Evolutionary conservation across 2,797 vertebrate species (phyloP).

Genomic region (Lithobates sylvaticus): DNA sequence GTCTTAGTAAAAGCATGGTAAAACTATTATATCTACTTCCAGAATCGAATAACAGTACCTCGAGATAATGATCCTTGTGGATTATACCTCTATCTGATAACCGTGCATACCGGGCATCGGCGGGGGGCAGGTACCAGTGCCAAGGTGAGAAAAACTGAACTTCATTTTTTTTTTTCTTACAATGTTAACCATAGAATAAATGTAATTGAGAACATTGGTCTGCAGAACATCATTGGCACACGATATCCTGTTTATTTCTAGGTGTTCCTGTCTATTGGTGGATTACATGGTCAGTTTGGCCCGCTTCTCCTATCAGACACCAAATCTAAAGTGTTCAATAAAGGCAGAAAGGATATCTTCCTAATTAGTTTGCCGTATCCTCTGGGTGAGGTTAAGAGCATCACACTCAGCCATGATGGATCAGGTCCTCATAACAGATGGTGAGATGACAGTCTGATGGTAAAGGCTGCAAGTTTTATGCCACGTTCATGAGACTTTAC

Average conservation of each 20-base stretch:
- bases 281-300: constrained; percentile 76
- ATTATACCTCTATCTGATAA: constrained; percentile 80
- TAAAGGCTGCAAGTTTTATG: background rate
- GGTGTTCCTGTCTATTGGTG: constrained; percentile 76
- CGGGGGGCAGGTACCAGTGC: constrained; percentile 79
- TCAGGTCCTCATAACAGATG: constrained; percentile 78
- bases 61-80: constrained; percentile 80
- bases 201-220: background rate
- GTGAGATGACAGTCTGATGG: constrained; percentile 65
- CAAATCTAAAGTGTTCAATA: constrained; percentile 78
- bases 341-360: constrained; percentile 80
- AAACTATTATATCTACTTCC: constrained; percentile 18
- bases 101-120: constrained; percentile 81
- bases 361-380: constrained; percentile 77
- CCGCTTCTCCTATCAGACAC: constrained; percentile 74
- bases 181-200: no score
- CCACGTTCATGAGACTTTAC: background rate
- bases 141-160: constrained; percentile 70
- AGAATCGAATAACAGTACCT: constrained; percentile 81
- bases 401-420: constrained; percentile 81
- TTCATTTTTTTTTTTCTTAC: no score
- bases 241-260: constrained; percentile 45
- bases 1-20: no score
- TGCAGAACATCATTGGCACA: background rate
- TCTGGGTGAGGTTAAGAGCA: constrained; percentile 77